phyloP scores from a whole-genome alignment of 2,888 invertebrate genomes.

The Drosophila meridionalis region DNA sequence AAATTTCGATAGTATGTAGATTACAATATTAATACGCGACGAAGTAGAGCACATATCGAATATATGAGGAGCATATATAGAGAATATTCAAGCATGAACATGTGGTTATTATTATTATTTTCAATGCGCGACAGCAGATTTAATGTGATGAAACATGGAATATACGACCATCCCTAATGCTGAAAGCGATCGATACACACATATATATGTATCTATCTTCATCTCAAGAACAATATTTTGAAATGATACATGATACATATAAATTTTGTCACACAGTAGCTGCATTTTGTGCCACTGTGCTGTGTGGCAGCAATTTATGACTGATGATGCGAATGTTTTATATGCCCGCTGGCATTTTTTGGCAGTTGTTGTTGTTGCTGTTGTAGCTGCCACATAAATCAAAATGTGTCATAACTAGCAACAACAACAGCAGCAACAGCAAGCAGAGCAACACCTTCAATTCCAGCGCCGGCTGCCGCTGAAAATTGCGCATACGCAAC shows the following conservation, averaged over 20 bases:
- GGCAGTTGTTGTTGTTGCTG: slow-evolving; percentile 57
- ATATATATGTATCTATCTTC: no score
- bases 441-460: slow-evolving; percentile 40
- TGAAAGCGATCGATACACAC: no score
- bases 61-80: no score
- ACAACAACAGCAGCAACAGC: slow-evolving; percentile 46
- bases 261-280: background rate
- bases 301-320: slow-evolving; percentile 52
- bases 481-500: slow-evolving; percentile 68
- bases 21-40: no score
- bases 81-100: no score
- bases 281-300: slow-evolving; percentile 24
- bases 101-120: no score
- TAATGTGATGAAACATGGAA: no score
- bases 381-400: slow-evolving; percentile 67
- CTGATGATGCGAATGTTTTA: slow-evolving; percentile 65
- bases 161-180: no score
- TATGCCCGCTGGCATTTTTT: slow-evolving; percentile 66
- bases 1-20: no score
- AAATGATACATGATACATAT: background rate
- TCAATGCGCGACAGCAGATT: no score
- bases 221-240: no score
- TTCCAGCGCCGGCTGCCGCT: slow-evolving; percentile 20
- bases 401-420: slow-evolving; percentile 76
- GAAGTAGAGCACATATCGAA: no score